Evolutionary conservation across 1,140 invertebrate genomes (phyloP).

Genomic region (Papilio polyxenes): DNA sequence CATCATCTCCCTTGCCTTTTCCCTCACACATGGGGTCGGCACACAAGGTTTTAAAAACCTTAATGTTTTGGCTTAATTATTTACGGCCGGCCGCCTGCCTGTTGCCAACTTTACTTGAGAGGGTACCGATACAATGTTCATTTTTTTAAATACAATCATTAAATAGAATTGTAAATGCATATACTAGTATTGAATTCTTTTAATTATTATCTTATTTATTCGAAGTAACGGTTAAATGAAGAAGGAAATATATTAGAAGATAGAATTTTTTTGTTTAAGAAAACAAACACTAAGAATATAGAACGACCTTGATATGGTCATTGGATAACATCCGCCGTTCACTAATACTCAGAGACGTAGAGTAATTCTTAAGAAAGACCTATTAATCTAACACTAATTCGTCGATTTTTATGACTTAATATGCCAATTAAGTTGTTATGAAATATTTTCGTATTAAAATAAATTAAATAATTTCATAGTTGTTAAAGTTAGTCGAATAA

Average conservation of each 20-base stretch:
- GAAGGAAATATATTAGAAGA: neutral
- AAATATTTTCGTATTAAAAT: neutral
- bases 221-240: too few relatives aligned
- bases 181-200: neutral
- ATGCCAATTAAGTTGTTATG: neutral
- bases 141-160: too few relatives aligned
- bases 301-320: neutral
- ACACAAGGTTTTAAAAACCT: too few relatives aligned
- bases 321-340: neutral
- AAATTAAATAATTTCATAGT: neutral
- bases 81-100: too few relatives aligned
- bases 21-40: too few relatives aligned
- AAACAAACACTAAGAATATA: neutral
- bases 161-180: too few relatives aligned
- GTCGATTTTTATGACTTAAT: neutral
- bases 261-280: neutral
- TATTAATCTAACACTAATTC: neutral
- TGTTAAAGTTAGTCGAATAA: too few relatives aligned
- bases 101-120: too few relatives aligned
- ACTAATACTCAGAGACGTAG: neutral
- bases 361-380: neutral
- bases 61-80: too few relatives aligned
- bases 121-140: too few relatives aligned
- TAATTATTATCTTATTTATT: neutral
- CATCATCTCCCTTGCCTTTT: too few relatives aligned